Evolutionary conservation across 2,797 vertebrate genomes (phyloP), one percentile per base, ranked within the genome.

Genomic region (Myiotriccus ornatus): DNA sequence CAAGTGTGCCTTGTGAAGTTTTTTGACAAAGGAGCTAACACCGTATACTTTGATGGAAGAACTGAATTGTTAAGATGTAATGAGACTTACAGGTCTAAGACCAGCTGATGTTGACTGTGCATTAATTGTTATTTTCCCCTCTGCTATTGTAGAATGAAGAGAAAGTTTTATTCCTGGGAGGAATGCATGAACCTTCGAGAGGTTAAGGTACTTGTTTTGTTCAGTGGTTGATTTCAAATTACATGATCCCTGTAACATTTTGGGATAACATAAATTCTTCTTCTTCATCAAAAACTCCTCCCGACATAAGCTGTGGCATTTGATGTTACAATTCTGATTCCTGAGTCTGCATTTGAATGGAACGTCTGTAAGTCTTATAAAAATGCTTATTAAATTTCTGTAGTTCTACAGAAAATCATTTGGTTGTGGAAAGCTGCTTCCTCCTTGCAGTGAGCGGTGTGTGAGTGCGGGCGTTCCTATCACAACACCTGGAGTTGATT

Each of bases 141-240:
- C 59, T 94, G 25, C 47, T 96, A 19, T 87, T 93, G 47, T 89
- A 99, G 99, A 97, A 99, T 99, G 99, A 99, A 99, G 98, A 98
- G 98, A 67, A 99, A 99, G 93, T 99, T 99, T 97, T 99, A 99
- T 97, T 99, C 99, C 67, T 99, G 99, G 99, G 99, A 99, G 87
- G 99, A 99, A 97, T 99, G 99, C 91, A 99, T 99, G 98, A 99
- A 99, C 96, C 99, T 99, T 91, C 98, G 99, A 91, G 99, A 99
- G 93, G 98, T 99, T 97, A 99, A 99, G 98, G 99, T 99, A 98
- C 95, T 85, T 96, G 55, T 93, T 85, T 84, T 52, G 41, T 93
- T 87, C 46, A 60, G 1, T 53, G 19, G 4, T 59, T 89, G 44
- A 34, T 43, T 93, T 89, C 11, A 62, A 24, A 43, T 75, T 60